Evolutionary conservation across 2,113 vertebrate genomes (phyloP).

Genomic region (Daboia siamensis): DNA sequence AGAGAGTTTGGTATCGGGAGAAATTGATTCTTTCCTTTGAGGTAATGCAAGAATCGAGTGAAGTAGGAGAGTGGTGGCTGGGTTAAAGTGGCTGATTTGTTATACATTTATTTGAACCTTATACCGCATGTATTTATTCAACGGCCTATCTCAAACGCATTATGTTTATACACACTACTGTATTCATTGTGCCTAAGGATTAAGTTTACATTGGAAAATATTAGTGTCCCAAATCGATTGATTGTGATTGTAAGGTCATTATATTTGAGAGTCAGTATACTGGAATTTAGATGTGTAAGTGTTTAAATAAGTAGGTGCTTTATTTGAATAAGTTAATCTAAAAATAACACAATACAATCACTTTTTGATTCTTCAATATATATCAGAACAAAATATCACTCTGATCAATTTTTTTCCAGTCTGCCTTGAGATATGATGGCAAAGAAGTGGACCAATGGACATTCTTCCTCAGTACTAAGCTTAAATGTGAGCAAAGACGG

Average conservation of each 20-base stretch:
- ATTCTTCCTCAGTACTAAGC: slow-evolving; percentile 80
- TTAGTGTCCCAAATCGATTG: neutral
- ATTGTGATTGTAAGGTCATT: neutral
- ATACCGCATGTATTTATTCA: neutral
- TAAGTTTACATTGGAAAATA: neutral
- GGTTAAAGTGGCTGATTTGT: neutral
- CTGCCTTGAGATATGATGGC: slow-evolving; percentile 73
- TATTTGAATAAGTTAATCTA: fast-evolving
- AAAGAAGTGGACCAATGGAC: slow-evolving; percentile 78
- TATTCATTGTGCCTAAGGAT: neutral
- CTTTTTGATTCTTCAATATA: fast-evolving
- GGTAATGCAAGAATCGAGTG: neutral
- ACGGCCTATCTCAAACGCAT: neutral
- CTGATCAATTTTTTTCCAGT: slow-evolving; percentile 11
- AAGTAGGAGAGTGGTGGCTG: neutral
- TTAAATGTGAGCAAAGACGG: slow-evolving; percentile 71
- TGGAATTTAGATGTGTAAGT: neutral
- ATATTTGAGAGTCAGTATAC: neutral
- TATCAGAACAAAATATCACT: fast-evolving
- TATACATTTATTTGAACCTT: neutral
- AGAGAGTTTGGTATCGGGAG: neutral
- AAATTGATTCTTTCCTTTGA: neutral
- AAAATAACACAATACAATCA: fast-evolving
- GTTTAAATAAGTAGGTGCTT: neutral
- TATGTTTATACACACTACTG: neutral